Evolutionary conservation across 2,113 vertebrate species (phyloP).

Genomic region (Mesitornis unicolor): DNA sequence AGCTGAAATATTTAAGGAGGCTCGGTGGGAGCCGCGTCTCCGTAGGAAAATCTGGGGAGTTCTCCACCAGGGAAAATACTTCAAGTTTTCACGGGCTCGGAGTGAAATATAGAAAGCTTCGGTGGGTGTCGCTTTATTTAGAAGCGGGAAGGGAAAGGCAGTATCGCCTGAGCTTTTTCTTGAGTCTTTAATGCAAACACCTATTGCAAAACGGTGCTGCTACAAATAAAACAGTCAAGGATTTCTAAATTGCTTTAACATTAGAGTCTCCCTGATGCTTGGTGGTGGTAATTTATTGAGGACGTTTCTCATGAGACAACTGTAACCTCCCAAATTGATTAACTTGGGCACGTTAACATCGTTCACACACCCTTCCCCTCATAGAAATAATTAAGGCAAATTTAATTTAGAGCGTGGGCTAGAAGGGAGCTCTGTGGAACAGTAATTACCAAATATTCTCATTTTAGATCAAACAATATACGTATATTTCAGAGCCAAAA

Average conservation of each 20-base stretch:
- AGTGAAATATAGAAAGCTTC: background rate
- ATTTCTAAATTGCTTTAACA: background rate
- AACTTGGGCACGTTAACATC: background rate
- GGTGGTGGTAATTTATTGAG: background rate
- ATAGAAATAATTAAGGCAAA: background rate
- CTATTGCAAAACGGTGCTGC: background rate
- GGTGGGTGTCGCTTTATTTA: background rate
- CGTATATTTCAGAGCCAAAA: background rate
- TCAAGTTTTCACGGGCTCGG: background rate
- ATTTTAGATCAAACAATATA: background rate
- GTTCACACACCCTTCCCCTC: background rate
- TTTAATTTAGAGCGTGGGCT: background rate
- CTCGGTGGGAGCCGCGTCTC: background rate
- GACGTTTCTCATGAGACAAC: background rate
- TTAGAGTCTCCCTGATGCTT: background rate
- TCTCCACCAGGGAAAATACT: background rate
- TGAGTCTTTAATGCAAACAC: background rate
- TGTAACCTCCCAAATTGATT: slow-evolving; percentile 1
- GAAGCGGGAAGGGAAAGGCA: background rate
- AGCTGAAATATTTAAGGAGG: background rate
- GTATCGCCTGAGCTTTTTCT: background rate
- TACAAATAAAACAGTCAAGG: background rate
- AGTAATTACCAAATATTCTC: background rate
- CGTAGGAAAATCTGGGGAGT: background rate
- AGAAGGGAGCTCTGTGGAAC: background rate